Conservation (phyloP, 2,888 invertebrate species). For the Mythimna albipuncta region DNA sequence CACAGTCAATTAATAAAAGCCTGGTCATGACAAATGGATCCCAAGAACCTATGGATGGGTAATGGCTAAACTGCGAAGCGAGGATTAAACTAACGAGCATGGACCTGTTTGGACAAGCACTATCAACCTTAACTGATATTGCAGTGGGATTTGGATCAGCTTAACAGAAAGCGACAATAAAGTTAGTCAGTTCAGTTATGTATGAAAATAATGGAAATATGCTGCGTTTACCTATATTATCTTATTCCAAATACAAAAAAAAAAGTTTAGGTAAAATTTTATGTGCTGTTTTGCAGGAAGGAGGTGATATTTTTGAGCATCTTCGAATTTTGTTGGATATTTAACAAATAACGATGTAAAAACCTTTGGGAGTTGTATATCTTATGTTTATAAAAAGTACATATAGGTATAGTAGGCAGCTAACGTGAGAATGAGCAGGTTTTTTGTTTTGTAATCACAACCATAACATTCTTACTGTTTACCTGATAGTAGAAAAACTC, state of each 20-base stretch:
- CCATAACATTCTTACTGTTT: slow-evolving; percentile 17
- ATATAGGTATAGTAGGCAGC: neutral
- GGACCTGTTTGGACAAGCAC: neutral
- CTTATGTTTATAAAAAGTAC: neutral
- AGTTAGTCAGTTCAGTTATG: neutral
- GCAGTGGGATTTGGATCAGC: neutral
- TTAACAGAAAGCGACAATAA: neutral
- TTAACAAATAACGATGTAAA: neutral
- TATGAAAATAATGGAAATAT: neutral
- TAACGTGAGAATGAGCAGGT: neutral
- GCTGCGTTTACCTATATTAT: neutral
- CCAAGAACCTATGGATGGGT: neutral
- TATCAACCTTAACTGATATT: neutral
- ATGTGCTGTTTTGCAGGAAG: neutral
- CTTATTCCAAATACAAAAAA: neutral
- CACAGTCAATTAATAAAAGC: slow-evolving; percentile 1
- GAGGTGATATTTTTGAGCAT: neutral
- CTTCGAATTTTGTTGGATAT: neutral
- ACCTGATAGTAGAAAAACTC: slow-evolving; percentile 19
- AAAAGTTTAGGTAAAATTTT: neutral
- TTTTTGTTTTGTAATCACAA: slow-evolving; percentile 3
- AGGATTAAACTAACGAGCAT: slow-evolving; percentile 2
- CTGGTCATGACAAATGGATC: neutral
- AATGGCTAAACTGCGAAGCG: neutral
- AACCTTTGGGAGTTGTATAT: neutral